Evolutionary conservation across 2,113 vertebrate species (phyloP), one percentile per base, ranked within the genome.

Genomic region (Xiphias gladius): DNA sequence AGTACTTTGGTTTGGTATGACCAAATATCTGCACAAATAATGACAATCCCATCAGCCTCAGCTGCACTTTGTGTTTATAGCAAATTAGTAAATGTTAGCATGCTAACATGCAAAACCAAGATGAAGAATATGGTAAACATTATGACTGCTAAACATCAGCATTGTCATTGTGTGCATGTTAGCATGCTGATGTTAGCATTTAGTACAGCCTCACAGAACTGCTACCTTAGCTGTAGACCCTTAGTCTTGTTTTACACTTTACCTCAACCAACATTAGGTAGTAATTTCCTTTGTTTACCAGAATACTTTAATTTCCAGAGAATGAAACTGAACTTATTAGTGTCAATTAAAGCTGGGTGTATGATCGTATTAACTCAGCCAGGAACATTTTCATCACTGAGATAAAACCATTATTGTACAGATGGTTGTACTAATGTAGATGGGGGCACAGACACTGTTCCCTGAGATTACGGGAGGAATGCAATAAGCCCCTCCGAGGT

Each of bases 381-480:
- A 48, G 46, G 14, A 37, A 54, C 57, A 59, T 57, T 54, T 81
- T 68, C 65, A 83, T 62, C 55, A 63, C 16, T 12, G 35, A 55
- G 59, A 62, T 78, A 24, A 54, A 88, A 11, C 30, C 24, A 61
- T 76, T 52, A 65, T 9, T 58, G 63, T 62, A 41, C 66, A 79
- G 74, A 84, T 80, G 69, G 64, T 61, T 65, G 70, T 67, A 67
- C 61, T 37, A 82, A 84, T 77, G 41, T 76, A 61, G 52, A 28
- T 52, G 74, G 68, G 75, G 46, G 50, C 24, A 24, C 62, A 65
- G 58, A 52, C 76, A 73, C 48, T 37, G 28, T 43, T 43, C 24
- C 17, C 35, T 54, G 50, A 62, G 8, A 43, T 73, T 35, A 13
- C 64, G 22, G n/a, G 7, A 54, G 37, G 17, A 58, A 50, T 73